Conservation (phyloP, 2,888 invertebrate species). For the Leucophenga maculata region DNA sequence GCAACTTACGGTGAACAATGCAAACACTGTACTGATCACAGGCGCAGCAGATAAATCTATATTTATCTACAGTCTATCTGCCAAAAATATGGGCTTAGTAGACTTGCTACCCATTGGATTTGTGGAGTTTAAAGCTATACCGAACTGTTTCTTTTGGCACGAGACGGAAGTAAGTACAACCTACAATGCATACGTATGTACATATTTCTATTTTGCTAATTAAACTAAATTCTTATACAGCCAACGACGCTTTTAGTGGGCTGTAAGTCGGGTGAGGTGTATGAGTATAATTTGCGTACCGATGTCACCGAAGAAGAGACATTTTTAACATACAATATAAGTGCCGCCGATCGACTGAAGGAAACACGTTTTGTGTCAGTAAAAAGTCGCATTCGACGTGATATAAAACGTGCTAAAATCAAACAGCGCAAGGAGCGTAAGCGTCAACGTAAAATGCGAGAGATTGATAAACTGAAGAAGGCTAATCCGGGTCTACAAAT, state of each 20-base stretch:
- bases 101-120: constrained; percentile 79
- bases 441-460: constrained; percentile 74
- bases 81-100: constrained; percentile 68
- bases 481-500: constrained; percentile 77
- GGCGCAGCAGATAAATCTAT: constrained; percentile 80
- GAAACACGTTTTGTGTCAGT: constrained; percentile 75
- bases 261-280: constrained; percentile 75
- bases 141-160: constrained; percentile 81
- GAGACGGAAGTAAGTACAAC: constrained; percentile 70
- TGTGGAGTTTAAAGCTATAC: constrained; percentile 77
- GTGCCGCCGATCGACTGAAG: constrained; percentile 62
- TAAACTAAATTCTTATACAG: constrained; percentile 21
- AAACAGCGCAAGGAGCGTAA: constrained; percentile 74
- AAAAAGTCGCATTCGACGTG: constrained; percentile 76
- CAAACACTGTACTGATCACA: constrained; percentile 77
- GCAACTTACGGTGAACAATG: constrained; percentile 76
- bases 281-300: constrained; percentile 74
- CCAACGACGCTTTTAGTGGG: constrained; percentile 73
- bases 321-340: constrained; percentile 61
- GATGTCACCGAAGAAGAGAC: constrained; percentile 71
- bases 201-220: neutral
- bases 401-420: constrained; percentile 76
- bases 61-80: constrained; percentile 77
- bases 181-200: neutral
- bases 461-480: constrained; percentile 75